Percentiles rank a stretch among this genome's conserved stretches.
Evolutionary conservation across 2,797 vertebrate species (phyloP).

Genomic region (Bradypodion ventrale): DNA sequence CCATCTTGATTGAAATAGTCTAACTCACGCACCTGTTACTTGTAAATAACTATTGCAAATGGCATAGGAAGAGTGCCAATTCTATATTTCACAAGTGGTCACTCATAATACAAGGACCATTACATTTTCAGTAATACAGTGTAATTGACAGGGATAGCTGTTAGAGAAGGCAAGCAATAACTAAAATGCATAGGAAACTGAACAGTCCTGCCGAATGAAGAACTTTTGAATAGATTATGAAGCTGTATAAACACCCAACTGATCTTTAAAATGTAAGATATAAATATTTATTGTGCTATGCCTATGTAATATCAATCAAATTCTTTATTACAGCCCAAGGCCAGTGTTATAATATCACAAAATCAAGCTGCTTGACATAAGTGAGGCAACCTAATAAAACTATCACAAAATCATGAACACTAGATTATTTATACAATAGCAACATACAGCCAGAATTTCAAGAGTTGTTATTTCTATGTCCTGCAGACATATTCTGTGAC

Average conservation of each 20-base stretch:
- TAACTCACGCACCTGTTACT: not conserved
- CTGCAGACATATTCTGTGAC: too few species aligned
- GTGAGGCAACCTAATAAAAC: too few species aligned
- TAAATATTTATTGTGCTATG: not conserved
- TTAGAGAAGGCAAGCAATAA: conserved; percentile 35
- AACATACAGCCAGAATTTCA: too few species aligned
- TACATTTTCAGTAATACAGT: not conserved
- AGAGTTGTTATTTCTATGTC: too few species aligned
- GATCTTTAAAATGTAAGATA: not conserved
- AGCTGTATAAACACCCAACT: not conserved
- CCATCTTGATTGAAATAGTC: not conserved
- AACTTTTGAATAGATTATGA: not conserved
- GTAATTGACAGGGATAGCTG: not conserved
- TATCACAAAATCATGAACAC: too few species aligned
- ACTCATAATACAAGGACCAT: not conserved
- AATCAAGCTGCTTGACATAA: too few species aligned
- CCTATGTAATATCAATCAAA: too few species aligned
- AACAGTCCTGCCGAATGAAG: not conserved
- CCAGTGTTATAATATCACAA: too few species aligned
- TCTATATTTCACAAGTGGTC: conserved; percentile 51
- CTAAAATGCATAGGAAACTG: conserved; percentile 17
- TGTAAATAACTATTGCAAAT: not conserved
- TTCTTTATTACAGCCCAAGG: too few species aligned
- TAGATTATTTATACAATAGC: too few species aligned
- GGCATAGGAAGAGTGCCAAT: not conserved